Conservation (phyloP, 1,140 invertebrate species). For the Zaprionus ornatus region DNA sequence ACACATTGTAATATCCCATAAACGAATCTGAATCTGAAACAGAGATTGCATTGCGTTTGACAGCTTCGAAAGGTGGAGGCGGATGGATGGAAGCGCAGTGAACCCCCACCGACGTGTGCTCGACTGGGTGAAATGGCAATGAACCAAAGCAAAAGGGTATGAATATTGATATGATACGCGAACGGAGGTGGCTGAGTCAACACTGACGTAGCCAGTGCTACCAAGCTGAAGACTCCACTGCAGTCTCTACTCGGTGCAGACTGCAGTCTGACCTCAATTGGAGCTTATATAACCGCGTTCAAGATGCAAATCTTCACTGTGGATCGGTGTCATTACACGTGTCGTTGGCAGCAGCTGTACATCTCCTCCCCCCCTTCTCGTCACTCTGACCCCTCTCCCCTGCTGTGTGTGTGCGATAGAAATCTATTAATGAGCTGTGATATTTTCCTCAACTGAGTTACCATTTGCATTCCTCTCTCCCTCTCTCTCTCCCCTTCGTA, state of each 20-base stretch:
- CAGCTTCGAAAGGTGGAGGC: slow-evolving; percentile 13
- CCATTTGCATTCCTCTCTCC: neutral
- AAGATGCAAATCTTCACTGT: slow-evolving; percentile 38
- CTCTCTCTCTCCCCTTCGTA: neutral
- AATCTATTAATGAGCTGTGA: slow-evolving; percentile 79
- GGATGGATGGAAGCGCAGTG: slow-evolving; percentile 47
- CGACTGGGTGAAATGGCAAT: slow-evolving; percentile 70
- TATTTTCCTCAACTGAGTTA: slow-evolving; percentile 25
- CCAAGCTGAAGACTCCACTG: neutral
- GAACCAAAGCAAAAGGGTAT: slow-evolving; percentile 45
- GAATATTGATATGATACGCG: slow-evolving; percentile 24
- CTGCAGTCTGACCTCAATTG: slow-evolving; percentile 27
- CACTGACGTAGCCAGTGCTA: slow-evolving; percentile 3
- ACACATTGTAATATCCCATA: slow-evolving; percentile 55
- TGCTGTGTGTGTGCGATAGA: slow-evolving; percentile 26
- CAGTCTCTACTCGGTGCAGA: neutral
- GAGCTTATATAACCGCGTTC: slow-evolving; percentile 43
- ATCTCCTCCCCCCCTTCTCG: slow-evolving; percentile 46
- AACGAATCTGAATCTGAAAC: slow-evolving; percentile 4
- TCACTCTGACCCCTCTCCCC: too few relatives aligned
- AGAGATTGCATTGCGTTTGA: neutral
- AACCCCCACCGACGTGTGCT: slow-evolving; percentile 44
- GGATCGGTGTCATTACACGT: slow-evolving; percentile 56
- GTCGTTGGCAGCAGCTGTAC: slow-evolving; percentile 49
- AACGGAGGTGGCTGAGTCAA: slow-evolving; percentile 27